Base-by-base conservation (phyloP, 2,113 vertebrate species). In the Fulmarus glacialis region DNA sequence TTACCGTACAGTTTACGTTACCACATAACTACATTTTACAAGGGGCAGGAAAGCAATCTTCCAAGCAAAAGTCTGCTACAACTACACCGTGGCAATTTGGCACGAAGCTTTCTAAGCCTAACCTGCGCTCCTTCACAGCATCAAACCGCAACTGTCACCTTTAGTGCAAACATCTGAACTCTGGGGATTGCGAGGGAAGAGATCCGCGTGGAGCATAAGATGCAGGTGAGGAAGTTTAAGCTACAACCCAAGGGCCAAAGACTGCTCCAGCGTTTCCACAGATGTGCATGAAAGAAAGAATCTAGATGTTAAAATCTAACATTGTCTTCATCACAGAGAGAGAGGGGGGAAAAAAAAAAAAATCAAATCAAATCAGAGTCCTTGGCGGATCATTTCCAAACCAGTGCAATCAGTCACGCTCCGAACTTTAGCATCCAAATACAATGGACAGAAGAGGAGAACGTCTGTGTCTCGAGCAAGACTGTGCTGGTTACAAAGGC, bases 1-100 rank as follows among this genome's bases (percentile, higher is more conserved):
- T 18, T 11, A 4, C 29, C 5, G 0, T 3, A 17, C 13, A 2
- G 34, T n/a, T 21, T 5, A 12, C 10, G 2, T 27, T 3, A 12
- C 42, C 32, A 8, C 11, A 1, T 2, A 60, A 34, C 3, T 12
- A 43, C 4, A 1, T 48, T 36, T 29, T 4, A 15, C 22, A 8
- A 19, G 21, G 34, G 43, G 66, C 5, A 42, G 58, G 58, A 13
- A 18, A 53, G 8, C 10, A 2, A n/a, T 1, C 20, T 58, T 4
- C 29, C 18, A 10, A 42, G 36, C 70, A 4, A 15, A 36, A 24
- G 12, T 6, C 38, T 20, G 55, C 32, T 8, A 5, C 21, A 30
- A 27, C 50, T 6, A 13, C 63, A 12, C 38, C 0, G 4, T 5
- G 1, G 34, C 21, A 2, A 20, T 24, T 13, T 15, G 52, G 85